Conservation (phyloP, 2,888 invertebrate genomes). For the Paralinhomoeus sp. region DNA sequence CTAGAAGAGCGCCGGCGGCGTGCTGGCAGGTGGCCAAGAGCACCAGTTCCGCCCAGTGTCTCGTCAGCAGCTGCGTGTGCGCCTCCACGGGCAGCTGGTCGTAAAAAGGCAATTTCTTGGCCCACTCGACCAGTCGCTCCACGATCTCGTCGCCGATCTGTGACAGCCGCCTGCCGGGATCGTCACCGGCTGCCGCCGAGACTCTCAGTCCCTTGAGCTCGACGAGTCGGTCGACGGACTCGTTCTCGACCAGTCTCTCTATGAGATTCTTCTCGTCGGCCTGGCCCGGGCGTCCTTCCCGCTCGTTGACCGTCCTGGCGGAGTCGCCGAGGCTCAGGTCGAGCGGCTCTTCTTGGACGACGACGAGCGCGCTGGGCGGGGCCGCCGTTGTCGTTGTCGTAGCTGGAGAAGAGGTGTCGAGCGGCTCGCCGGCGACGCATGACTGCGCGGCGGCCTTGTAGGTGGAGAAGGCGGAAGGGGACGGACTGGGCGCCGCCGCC, state of each 20-base stretch:
- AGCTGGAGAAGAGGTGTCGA: no score
- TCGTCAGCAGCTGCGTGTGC: slow-evolving; percentile 76
- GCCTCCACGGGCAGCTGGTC: slow-evolving; percentile 77
- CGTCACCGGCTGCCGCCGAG: no score
- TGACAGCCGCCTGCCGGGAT: slow-evolving; percentile 40
- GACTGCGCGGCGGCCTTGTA: no score
- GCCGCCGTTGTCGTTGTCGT: no score
- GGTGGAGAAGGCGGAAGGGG: no score
- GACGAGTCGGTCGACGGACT: slow-evolving; percentile 84
- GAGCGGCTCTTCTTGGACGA: slow-evolving; percentile 1
- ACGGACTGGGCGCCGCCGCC: no score
- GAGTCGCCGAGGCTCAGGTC: slow-evolving; percentile 32
- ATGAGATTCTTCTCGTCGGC: slow-evolving; percentile 6
- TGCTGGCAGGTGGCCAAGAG: slow-evolving; percentile 21
- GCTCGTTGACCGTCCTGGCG: no score
- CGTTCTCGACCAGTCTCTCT: slow-evolving; percentile 62
- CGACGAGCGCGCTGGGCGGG: no score
- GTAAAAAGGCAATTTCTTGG: slow-evolving; percentile 88
- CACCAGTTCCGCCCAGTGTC: slow-evolving; percentile 50
- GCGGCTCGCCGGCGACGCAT: no score
- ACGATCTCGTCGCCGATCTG: slow-evolving; percentile 93
- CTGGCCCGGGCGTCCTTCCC: no score
- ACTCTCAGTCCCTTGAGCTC: slow-evolving; percentile 37
- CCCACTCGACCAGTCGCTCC: slow-evolving; percentile 94
- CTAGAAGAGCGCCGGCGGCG: slow-evolving; percentile 10